These are phyloP conservation scores for Osmoderma eremita DNA, from an alignment of 2,888 invertebrate species.

Conservation along the genomic window DNA sequence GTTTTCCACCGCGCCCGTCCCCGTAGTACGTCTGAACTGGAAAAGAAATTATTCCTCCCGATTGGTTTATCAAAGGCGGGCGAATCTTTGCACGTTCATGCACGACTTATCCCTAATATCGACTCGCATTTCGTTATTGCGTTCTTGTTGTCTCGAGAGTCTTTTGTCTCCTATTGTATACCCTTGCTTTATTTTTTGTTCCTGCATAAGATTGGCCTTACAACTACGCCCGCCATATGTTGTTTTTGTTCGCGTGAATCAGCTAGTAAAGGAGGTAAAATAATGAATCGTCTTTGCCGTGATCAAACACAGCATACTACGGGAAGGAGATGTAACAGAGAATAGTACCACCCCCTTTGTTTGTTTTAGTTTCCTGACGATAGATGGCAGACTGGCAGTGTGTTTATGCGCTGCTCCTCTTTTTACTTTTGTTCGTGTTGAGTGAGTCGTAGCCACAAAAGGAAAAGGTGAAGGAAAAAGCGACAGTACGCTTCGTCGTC, in stretches of 20 bases:
- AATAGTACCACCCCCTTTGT: conserved; percentile 2
- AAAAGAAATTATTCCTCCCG: conserved; percentile 54
- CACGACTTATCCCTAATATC: conserved; percentile 52
- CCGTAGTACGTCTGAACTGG: conserved; percentile 51
- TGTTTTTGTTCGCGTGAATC: conserved; percentile 3
- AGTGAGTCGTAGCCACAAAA: conserved; percentile 1
- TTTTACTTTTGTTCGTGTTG: background rate
- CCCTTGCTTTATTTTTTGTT: background rate
- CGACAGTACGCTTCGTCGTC: conserved; percentile 5
- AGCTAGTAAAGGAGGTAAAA: background rate
- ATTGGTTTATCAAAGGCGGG: conserved; percentile 53
- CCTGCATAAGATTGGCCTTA: background rate
- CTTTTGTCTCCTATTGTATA: conserved; percentile 13
- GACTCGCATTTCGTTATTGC: conserved; percentile 33
- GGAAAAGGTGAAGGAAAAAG: conserved; percentile 1
- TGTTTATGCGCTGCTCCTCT: background rate
- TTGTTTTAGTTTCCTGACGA: background rate
- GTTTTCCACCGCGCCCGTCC: conserved; percentile 49
- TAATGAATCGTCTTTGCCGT: conserved; percentile 4
- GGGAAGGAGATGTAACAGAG: conserved; percentile 11
- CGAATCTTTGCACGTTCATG: conserved; percentile 54
- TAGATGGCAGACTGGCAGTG: background rate
- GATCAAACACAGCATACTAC: conserved; percentile 7
- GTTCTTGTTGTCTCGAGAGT: conserved; percentile 2
- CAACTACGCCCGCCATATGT: background rate